Percentiles rank a stretch among this genome's conserved stretches.
These are phyloP conservation scores for Agriopis aurantiaria DNA, from an alignment of 2,888 invertebrate species.

Conservation along the genomic window DNA sequence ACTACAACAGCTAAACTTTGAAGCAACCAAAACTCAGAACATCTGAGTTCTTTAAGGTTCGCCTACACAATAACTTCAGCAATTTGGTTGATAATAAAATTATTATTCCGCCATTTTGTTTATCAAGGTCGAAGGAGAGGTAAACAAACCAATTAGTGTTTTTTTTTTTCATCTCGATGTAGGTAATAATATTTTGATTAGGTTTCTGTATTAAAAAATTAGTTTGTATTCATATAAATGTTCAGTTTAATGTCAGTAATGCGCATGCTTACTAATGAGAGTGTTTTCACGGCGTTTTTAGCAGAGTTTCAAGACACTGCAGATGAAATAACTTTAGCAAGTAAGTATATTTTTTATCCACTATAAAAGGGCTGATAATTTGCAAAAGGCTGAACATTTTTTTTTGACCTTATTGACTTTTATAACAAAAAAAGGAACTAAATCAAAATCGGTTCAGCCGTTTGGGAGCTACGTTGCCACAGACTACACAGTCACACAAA, in stretches of 20 bases:
- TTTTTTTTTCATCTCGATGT: constrained; percentile 49
- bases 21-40: not conserved
- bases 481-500: too few relatives aligned
- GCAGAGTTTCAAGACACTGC: too few relatives aligned
- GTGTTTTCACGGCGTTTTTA: too few relatives aligned
- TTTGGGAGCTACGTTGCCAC: too few relatives aligned
- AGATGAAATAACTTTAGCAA: too few relatives aligned
- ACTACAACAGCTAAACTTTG: too few relatives aligned
- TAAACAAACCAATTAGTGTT: constrained; percentile 62
- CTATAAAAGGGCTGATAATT: too few relatives aligned
- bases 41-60: constrained; percentile 5
- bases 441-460: too few relatives aligned
- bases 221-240: not conserved
- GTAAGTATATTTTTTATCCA: too few relatives aligned
- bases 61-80: constrained; percentile 14
- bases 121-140: constrained; percentile 44
- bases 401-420: too few relatives aligned
- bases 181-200: constrained; percentile 51
- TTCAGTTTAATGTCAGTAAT: not conserved
- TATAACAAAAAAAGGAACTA: too few relatives aligned
- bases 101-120: constrained; percentile 30
- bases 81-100: constrained; percentile 19
- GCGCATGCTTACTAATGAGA: not conserved
- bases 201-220: constrained; percentile 25
- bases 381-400: too few relatives aligned